Percentiles rank a stretch among this genome's conserved stretches.
These are phyloP conservation scores for Mycteria americana DNA, from an alignment of 2,797 vertebrate genomes.

Conservation along the genomic window DNA sequence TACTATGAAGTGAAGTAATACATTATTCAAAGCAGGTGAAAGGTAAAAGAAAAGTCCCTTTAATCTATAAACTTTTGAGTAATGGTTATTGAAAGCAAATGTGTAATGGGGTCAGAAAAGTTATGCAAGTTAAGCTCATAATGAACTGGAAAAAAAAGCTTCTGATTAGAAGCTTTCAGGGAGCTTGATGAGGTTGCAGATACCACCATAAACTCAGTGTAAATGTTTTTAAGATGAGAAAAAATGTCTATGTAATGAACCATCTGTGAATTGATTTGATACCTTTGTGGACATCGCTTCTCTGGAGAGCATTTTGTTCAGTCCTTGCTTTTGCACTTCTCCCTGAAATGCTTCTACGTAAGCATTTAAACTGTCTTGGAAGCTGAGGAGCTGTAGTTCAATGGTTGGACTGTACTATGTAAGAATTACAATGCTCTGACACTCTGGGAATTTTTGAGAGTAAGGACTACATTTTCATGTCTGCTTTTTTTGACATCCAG, in stretches of 20 bases:
- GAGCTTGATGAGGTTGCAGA: neutral
- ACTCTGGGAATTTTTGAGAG: neutral
- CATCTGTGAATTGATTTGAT: neutral
- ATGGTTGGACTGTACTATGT: neutral
- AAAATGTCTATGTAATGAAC: neutral
- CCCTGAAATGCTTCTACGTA: neutral
- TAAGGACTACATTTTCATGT: neutral
- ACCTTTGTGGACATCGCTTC: neutral
- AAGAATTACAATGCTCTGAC: neutral
- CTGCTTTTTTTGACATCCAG: neutral
- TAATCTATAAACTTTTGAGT: neutral
- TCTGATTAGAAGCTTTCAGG: neutral
- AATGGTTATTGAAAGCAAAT: neutral
- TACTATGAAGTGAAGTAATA: neutral
- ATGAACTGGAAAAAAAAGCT: neutral
- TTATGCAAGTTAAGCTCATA: neutral
- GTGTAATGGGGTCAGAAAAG: neutral
- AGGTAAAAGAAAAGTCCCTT: neutral
- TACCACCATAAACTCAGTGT: neutral
- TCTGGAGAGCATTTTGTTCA: neutral
- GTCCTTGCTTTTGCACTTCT: neutral
- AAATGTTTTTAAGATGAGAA: neutral
- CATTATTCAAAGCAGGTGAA: neutral
- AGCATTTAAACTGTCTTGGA: neutral
- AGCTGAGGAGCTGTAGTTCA: neutral